Conservation (phyloP, 2,113 vertebrate species). For the Corythoichthys haematopterus region DNA sequence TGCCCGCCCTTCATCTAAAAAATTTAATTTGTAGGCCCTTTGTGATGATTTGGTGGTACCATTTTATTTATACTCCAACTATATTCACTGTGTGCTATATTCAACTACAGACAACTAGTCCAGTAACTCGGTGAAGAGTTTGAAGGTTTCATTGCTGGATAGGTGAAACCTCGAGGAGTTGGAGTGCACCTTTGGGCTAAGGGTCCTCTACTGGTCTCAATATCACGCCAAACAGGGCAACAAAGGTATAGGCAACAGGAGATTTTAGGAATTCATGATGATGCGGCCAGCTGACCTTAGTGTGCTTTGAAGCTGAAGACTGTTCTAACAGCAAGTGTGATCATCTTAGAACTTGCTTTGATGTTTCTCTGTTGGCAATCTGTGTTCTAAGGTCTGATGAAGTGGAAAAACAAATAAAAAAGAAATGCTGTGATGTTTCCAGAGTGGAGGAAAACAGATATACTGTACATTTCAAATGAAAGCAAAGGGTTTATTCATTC, state of each 20-base stretch:
- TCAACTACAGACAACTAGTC: no score
- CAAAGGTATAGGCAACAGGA: background rate
- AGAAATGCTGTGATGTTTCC: background rate
- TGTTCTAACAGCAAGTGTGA: background rate
- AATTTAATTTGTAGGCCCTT: no score
- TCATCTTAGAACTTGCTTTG: background rate
- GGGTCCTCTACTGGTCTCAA: background rate
- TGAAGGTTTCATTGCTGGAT: background rate
- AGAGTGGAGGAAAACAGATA: background rate
- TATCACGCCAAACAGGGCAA: background rate
- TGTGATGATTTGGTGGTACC: no score
- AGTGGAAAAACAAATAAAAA: background rate
- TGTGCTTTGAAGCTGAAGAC: background rate
- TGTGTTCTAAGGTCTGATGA: background rate
- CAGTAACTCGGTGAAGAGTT: no score
- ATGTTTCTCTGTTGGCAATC: background rate
- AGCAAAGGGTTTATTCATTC: background rate
- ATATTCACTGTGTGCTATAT: no score
- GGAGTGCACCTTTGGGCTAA: background rate
- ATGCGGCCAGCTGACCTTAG: background rate
- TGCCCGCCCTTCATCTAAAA: no score
- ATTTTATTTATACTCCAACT: no score
- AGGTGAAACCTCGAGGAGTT: background rate
- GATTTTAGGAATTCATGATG: background rate
- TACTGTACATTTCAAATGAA: background rate